phyloP scores from a whole-genome alignment of 2,113 vertebrate species.

The Barnardius zonarius region DNA sequence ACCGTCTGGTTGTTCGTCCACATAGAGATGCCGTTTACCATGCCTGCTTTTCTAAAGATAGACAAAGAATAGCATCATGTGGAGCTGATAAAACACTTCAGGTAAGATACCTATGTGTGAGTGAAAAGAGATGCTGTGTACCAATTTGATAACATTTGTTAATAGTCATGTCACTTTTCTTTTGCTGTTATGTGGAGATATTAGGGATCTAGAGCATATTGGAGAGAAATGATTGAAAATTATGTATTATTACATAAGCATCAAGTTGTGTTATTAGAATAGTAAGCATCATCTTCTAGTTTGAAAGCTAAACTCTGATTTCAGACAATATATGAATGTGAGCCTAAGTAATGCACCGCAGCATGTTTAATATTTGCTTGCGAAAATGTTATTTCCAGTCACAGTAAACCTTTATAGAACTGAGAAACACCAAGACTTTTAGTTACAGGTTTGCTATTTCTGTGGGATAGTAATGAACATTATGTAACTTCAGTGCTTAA shows the following conservation, averaged over 20 bases:
- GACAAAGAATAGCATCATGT: slow-evolving; percentile 88
- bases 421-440: background rate
- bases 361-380: background rate
- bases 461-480: background rate
- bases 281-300: background rate
- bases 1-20: slow-evolving; percentile 88
- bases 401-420: background rate
- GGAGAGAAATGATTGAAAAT: background rate
- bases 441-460: background rate
- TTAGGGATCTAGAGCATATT: background rate
- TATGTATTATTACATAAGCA: background rate
- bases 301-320: background rate
- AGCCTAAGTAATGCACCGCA: background rate
- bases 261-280: background rate
- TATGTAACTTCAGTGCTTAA: background rate
- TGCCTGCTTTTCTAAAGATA: slow-evolving; percentile 90
- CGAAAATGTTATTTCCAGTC: background rate
- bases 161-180: background rate
- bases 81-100: slow-evolving; percentile 89
- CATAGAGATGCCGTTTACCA: slow-evolving; percentile 89
- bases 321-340: rapidly evolving
- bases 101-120: slow-evolving; percentile 68
- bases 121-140: background rate
- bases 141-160: background rate
- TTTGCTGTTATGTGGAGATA: background rate